Base-by-base conservation (phyloP, 2,113 vertebrate species). In the Picathartes gymnocephalus region DNA sequence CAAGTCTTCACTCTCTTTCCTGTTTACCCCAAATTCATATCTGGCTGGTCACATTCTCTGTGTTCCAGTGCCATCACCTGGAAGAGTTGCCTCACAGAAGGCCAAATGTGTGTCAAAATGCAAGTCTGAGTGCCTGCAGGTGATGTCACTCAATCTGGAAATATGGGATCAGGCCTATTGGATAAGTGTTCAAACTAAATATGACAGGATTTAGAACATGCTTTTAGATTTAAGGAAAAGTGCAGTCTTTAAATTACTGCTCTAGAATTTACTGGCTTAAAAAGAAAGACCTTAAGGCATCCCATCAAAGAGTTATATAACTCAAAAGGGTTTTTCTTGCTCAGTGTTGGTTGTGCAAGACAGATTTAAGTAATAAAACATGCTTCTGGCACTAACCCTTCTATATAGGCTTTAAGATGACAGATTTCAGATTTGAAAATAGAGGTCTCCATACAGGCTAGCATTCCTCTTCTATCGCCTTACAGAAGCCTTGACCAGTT, bases 311-410 rank as follows among this genome's bases (percentile, higher is more conserved):
- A 91, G 81, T 81, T 91, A 64, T 19, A 58, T 69, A 93, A 96
- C 81, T 95, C 92, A 91, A 51, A 95, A 83, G 44, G 71, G 71
- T 64, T 96, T 97, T 95, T 76, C 94, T 95, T 96, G 85, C 88
- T 95, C 81, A 61, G 56, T 47, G 56, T 90, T 90, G 60, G 84
- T 84, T 88, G 91, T 50, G 85, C 72, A 93, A 97, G 93, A 94
- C 40, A 92, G 65, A 93, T 88, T 93, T 88, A 95, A 97, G 96
- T 65, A 94, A 96, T 94, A 97, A 97, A 97, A 53, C 42, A 82
- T 40, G 62, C 40, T 94, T 94, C 44, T 15, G 28, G 86, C 81
- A 82, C 74, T 69, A 85, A 83, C 28, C 61, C 80, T 91, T 84
- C 78, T 69, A 33, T 79, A 48, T 8, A 62, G 35, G 39, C 39